Evolutionary conservation across 2,888 invertebrate species (phyloP).

Genomic region (Cantharis rufa): DNA sequence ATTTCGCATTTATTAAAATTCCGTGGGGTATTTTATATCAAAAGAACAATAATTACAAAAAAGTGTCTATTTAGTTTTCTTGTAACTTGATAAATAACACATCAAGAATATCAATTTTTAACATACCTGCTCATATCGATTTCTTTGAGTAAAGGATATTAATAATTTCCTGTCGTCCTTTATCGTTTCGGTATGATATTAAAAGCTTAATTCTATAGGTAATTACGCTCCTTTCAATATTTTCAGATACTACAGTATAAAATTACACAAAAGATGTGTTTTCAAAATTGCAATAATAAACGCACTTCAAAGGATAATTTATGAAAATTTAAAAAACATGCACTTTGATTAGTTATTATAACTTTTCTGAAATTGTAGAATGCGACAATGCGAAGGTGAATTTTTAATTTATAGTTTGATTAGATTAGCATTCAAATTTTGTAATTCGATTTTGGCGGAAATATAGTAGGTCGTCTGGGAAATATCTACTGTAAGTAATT

Average conservation of each 20-base stretch:
- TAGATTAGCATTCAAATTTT: neutral
- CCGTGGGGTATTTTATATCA: neutral
- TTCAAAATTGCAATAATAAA: neutral
- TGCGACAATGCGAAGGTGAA: neutral
- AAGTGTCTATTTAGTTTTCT: neutral
- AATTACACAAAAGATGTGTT: neutral
- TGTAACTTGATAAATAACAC: neutral
- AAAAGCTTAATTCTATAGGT: neutral
- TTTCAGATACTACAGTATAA: neutral
- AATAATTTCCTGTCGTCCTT: neutral
- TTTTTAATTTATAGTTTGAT: neutral
- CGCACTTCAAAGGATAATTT: too few relatives aligned
- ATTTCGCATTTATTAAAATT: neutral
- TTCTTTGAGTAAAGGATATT: neutral
- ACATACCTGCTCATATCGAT: neutral
- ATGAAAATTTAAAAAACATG: too few relatives aligned
- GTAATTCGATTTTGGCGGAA: constrained; percentile 1
- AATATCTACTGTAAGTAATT: constrained; percentile 8
- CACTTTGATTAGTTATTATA: too few relatives aligned
- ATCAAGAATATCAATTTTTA: neutral
- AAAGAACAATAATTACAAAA: neutral
- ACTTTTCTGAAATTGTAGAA: too few relatives aligned
- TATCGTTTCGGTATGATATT: neutral
- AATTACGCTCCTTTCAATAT: neutral
- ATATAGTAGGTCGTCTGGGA: constrained; percentile 1